Percentiles rank a stretch among this genome's conserved stretches.
These are phyloP conservation scores for Gymnoscopelus braueri DNA, from an alignment of 2,797 vertebrate genomes.

Conservation along the genomic window DNA sequence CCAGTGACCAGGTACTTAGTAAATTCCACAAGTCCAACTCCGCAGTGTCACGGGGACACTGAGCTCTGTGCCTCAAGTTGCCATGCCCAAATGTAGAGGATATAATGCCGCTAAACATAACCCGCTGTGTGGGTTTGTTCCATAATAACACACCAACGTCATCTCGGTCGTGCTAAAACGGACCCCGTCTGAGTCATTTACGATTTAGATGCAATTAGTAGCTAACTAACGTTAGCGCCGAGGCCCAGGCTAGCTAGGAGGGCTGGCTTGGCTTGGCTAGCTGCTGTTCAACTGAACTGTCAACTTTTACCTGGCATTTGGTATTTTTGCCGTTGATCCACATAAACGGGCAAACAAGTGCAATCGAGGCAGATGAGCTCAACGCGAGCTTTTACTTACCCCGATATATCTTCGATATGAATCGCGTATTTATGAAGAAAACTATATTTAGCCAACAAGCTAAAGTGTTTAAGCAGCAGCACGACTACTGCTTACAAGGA, in stretches of 20 bases:
- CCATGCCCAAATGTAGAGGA: slow-evolving; percentile 16
- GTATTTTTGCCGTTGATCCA: not conserved
- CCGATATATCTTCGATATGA: slow-evolving; percentile 41
- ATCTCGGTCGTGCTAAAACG: not conserved
- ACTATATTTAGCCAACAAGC: slow-evolving; percentile 50
- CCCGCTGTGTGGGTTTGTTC: not conserved
- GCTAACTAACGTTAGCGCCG: slow-evolving; percentile 61
- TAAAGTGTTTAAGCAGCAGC: slow-evolving; percentile 34
- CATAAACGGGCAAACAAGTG: not conserved
- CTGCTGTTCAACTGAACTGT: slow-evolving; percentile 48
- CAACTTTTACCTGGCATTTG: slow-evolving; percentile 44
- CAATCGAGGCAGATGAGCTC: not conserved
- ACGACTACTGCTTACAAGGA: slow-evolving; percentile 29
- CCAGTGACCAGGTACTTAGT: slow-evolving; percentile 6
- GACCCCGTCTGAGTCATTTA: slow-evolving; percentile 19
- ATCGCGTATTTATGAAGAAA: slow-evolving; percentile 35
- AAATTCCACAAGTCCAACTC: slow-evolving; percentile 67
- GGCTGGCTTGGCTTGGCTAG: slow-evolving; percentile 50
- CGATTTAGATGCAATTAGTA: slow-evolving; percentile 42
- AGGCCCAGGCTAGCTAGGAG: slow-evolving; percentile 53
- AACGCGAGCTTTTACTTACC: slow-evolving; percentile 50
- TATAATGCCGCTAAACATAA: slow-evolving; percentile 29
- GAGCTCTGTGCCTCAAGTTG: slow-evolving; percentile 60
- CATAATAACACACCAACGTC: not conserved
- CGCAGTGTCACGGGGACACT: slow-evolving; percentile 66